These are phyloP conservation scores for Lethenteron camtschaticum DNA, from an alignment of 2,113 vertebrate genomes.

Conservation along the genomic window DNA sequence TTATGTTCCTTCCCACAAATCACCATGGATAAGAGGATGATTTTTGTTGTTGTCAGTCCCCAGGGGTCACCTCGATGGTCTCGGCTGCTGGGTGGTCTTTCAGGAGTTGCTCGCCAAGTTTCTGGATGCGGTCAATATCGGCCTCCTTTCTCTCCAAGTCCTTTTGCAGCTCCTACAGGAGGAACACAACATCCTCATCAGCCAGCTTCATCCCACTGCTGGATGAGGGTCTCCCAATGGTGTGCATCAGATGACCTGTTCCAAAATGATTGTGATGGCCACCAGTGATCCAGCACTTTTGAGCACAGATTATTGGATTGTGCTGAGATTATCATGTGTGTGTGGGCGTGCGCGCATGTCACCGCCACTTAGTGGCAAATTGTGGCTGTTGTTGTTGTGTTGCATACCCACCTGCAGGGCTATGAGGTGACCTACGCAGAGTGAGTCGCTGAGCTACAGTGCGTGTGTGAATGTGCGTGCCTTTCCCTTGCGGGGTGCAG, in stretches of 20 bases:
- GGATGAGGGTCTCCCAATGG: not conserved
- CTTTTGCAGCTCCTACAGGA: not conserved
- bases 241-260: not conserved
- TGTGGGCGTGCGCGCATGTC: not conserved
- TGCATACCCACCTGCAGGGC: too few relatives aligned
- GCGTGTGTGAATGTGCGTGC: too few relatives aligned
- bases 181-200: not conserved
- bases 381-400: too few relatives aligned
- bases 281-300: not conserved
- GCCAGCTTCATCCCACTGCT: not conserved
- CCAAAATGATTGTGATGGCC: not conserved
- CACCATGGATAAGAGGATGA: too few relatives aligned
- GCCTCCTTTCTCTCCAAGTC: not conserved
- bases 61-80: slow-evolving; percentile 1
- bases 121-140: not conserved
- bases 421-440: too few relatives aligned
- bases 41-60: not conserved
- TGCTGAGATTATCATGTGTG: not conserved
- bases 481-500: too few relatives aligned
- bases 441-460: too few relatives aligned
- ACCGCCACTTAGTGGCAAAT: not conserved
- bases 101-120: not conserved
- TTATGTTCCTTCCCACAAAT: not conserved
- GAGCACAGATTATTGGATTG: not conserved
- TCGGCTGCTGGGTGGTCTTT: slow-evolving; percentile 2